Conservation (phyloP, 2,888 invertebrate genomes). For the Sepioteuthis lessoniana region DNA sequence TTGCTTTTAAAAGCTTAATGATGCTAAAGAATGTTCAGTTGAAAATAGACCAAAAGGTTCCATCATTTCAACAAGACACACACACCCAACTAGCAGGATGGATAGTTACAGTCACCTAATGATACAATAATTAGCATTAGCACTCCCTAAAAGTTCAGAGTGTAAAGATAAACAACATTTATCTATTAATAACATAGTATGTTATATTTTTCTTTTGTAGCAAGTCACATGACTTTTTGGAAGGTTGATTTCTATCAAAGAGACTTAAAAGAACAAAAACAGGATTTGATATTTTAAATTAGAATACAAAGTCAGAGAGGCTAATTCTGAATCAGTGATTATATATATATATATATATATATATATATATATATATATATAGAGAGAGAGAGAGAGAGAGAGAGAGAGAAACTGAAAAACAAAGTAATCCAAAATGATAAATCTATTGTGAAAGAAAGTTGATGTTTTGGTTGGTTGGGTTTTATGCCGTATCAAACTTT, state of each 20-base stretch:
- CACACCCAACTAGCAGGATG: not conserved
- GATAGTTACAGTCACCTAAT: not conserved
- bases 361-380: no score
- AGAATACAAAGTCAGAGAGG: not conserved
- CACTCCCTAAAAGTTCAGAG: not conserved
- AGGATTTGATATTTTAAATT: no score
- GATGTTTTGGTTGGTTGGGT: no score
- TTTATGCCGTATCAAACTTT: no score
- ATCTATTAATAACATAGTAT: not conserved
- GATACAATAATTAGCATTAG: not conserved
- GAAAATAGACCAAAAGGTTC: not conserved
- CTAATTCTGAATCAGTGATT: not conserved
- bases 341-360: no score
- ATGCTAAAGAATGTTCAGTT: not conserved
- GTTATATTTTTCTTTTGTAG: not conserved
- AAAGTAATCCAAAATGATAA: no score
- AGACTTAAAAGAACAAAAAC: no score
- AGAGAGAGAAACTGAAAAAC: no score
- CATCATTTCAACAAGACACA: not conserved
- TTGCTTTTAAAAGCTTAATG: not conserved
- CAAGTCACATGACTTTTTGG: not conserved
- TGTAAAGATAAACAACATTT: not conserved
- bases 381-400: no score
- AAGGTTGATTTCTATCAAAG: no score
- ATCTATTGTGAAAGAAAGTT: no score